Evolutionary conservation across 2,797 vertebrate species (phyloP), one percentile per base, ranked within the genome.

Genomic region (Ambastaia sidthimunki): DNA sequence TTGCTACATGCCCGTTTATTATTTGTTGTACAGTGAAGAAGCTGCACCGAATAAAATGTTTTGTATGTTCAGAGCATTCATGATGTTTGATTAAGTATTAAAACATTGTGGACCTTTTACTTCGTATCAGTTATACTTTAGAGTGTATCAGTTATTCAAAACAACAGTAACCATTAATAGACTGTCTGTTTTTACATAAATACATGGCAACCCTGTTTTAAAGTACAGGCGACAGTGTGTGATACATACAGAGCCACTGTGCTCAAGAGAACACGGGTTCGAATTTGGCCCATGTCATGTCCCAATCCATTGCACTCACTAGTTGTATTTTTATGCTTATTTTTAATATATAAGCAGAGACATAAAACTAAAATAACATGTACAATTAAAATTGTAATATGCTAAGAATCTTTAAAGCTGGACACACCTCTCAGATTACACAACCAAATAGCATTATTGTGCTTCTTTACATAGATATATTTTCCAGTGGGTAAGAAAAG

Each of bases 11-110:
- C 70, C 47, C 48, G 28, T 52, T 78, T 85, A 82, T 78, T 83
- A 75, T 71, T 60, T 80, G 71, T 74, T 82, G 82, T 82, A 57
- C 44, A 84, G 70, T 71, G 71, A 76, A 67, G 60, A 80, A 71
- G 71, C 80, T 80, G 83, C 78, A 81, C 83, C 78, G 78, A 86
- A 82, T 85, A 80, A 85, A 80, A 62, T 66, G 71, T 85, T 80
- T 82, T 80, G 70, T 75, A 71, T 67, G 80, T 50, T 78, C 48
- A 80, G 62, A 80, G 54, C 54, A 28, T 77, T 78, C 23, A 74
- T 78, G 52, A 41, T 15, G 7, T 67, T 79, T 79, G 19, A 47
- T 21, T 62, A 31, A 57, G 65, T 69, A n/a, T 50, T 21, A 4
- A 28, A 7, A 4, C 15, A 62, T 34, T n/a, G 18, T 37, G 16